Evolutionary conservation across 2,113 vertebrate species (phyloP).

Genomic region (Astatoreochromis straeleni): DNA sequence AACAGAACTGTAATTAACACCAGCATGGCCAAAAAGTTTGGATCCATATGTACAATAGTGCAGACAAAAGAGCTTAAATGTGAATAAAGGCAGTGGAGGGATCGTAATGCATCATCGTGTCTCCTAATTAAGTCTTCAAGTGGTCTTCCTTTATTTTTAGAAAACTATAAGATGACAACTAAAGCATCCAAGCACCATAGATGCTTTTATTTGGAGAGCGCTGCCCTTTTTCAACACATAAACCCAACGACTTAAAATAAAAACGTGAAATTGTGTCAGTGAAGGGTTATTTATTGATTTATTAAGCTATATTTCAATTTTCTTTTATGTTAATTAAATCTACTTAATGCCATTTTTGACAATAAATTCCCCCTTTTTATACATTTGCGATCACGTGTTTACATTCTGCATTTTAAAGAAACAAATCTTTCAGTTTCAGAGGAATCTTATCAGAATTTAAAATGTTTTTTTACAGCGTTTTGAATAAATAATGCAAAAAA

Average conservation of each 20-base stretch:
- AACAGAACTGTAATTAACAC: slow-evolving; percentile 46
- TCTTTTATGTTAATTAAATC: neutral
- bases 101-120: slow-evolving; percentile 24
- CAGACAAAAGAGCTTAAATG: slow-evolving; percentile 56
- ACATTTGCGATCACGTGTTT: neutral
- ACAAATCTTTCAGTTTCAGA: neutral
- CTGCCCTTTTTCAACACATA: neutral
- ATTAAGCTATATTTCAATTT: neutral
- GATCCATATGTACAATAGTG: slow-evolving; percentile 69
- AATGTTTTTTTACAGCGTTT: neutral
- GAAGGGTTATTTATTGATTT: neutral
- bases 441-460: neutral
- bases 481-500: slow-evolving; percentile 14
- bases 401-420: neutral
- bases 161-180: neutral
- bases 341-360: neutral
- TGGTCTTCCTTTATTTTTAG: slow-evolving; percentile 6
- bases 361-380: neutral
- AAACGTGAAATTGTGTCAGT: neutral
- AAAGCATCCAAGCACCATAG: neutral
- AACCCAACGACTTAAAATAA: neutral
- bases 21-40: slow-evolving; percentile 43
- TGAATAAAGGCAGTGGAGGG: slow-evolving; percentile 54
- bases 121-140: slow-evolving; percentile 35
- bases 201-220: neutral